Evolutionary conservation across 2,888 invertebrate genomes (phyloP), one percentile per base, ranked within the genome.

Genomic region (Eutolmus rufibarbis): DNA sequence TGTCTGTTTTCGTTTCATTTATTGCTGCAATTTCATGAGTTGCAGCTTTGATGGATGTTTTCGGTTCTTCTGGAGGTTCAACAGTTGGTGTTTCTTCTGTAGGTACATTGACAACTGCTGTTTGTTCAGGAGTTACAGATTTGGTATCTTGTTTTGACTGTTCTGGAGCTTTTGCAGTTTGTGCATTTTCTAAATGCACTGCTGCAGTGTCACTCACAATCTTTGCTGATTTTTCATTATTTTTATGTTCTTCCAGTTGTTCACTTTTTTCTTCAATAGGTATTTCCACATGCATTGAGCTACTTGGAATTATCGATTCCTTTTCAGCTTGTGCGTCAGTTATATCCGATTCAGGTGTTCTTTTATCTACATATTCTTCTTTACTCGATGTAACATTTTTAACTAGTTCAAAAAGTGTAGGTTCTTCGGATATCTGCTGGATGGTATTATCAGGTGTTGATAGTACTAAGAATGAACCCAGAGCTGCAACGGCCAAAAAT

Each of bases 401-500:
- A 23, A 12, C 66, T 28, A 66, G 8, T 66, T 66, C 23, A 9
- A 19, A 23, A 23, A 66, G 23, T 66, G 28, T 28, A 79, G 14
- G 14, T 56, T 28, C 51, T 14, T 79, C 82, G 5, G 56, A 8
- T 84, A 66, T 56, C 9, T 34, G 34, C n/a, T 56, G 23, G 37
- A 84, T 66, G 5, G 66, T 84, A 14, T 37, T 19, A 37, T 84
- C 82, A 37, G 66, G 43, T 14, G 43, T 34, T 43, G 74, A 74
- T 8, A 85, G 46, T 43, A 46, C 85, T 23, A 74, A 14, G 16
- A 74, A 23, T 14, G 74, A 46, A 43, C 34, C 34, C 14, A 85
- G 46, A 16, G 74, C 85, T 46, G 74, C 74, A 12, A 40, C 82
- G 34, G 82, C 82, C 56, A 82, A 57, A 56, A 82, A 82, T 66